phyloP scores from a whole-genome alignment of 1,140 invertebrate genomes.

The Drosophila carrolli region DNA sequence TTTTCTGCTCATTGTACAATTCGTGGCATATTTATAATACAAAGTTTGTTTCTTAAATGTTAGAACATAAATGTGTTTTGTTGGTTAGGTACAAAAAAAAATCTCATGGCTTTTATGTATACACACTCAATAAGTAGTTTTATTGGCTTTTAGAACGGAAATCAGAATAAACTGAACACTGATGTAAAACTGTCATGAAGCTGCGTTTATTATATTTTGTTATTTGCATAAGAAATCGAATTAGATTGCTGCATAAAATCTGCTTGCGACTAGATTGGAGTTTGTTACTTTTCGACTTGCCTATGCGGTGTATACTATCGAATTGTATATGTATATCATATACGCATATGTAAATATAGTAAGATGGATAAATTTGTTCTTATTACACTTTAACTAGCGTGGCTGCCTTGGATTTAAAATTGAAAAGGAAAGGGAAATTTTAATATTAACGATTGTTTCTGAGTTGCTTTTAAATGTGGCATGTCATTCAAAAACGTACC shows the following conservation, averaged over 20 bases:
- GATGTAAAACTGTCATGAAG: slow-evolving; percentile 31
- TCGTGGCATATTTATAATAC: slow-evolving; percentile 58
- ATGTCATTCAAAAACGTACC: not conserved
- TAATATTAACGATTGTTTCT: slow-evolving; percentile 22
- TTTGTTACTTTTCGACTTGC: slow-evolving; percentile 58
- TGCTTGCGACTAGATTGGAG: slow-evolving; percentile 75
- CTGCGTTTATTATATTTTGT: slow-evolving; percentile 27
- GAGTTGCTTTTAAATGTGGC: not conserved
- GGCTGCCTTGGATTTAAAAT: slow-evolving; percentile 31
- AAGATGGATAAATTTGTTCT: slow-evolving; percentile 71
- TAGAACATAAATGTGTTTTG: slow-evolving; percentile 47
- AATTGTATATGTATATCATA: slow-evolving; percentile 65
- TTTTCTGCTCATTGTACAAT: slow-evolving; percentile 59
- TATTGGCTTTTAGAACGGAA: slow-evolving; percentile 4
- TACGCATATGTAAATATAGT: slow-evolving; percentile 56
- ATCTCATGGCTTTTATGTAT: slow-evolving; percentile 59
- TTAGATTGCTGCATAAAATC: slow-evolving; percentile 72
- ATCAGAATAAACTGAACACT: slow-evolving; percentile 25
- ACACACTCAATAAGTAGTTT: slow-evolving; percentile 22
- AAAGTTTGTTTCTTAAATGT: slow-evolving; percentile 30
- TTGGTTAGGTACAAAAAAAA: slow-evolving; percentile 74
- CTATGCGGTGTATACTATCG: slow-evolving; percentile 34
- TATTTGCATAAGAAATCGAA: slow-evolving; percentile 60
- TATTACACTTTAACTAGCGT: slow-evolving; percentile 62
- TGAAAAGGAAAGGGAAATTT: slow-evolving; percentile 3